Base-by-base conservation (phyloP, 1,140 invertebrate genomes). In the Lutraria rhynchaena region DNA sequence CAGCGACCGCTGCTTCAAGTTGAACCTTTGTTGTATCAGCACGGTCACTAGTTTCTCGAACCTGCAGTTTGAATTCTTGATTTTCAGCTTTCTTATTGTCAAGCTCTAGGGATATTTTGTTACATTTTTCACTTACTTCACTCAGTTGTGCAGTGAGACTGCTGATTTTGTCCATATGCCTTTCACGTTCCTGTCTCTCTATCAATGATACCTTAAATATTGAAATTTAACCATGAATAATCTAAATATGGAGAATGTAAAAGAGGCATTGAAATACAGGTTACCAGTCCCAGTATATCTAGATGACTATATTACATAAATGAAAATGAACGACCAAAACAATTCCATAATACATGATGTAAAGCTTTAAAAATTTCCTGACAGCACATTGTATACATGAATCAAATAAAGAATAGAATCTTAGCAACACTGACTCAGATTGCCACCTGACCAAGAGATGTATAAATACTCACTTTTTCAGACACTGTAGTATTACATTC, bases 401-500 rank as follows among this genome's bases (percentile, higher is more conserved):
- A n/a, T 53, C 24, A 4, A 53, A 9, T n/a, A 4, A 53, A 53
- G 2, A 53, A 1, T 53, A n/a, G 2, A 53, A 53, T 3, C 19
- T 53, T 53, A n/a, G 3, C 51, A 1, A n/a, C 19, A 53, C 3
- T 4, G 24, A 49, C 46, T 49, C 46, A 13, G 51, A 19, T 53
- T 53, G 19, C 24, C 37, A 24, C 1, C 31, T 3, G 31, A 19
- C 19, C 33, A 22, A 51, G 37, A 31, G 22, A 19, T 11, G 7
- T 49, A 33, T n/a, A 51, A 69, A 22, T 31, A 44, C 70, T 73
- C 33, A 90, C 90, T 86, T 86, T 85, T 58, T 90, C 87, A 61
- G 81, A 82, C 41, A 91, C 85, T 51, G 88, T 87, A 4, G 84
- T 51, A 58, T 85, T 87, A 83, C 86, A 88, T 67, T 91, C 90